Conservation (phyloP, 2,797 vertebrate species). For the Xerus rutilus region DNA sequence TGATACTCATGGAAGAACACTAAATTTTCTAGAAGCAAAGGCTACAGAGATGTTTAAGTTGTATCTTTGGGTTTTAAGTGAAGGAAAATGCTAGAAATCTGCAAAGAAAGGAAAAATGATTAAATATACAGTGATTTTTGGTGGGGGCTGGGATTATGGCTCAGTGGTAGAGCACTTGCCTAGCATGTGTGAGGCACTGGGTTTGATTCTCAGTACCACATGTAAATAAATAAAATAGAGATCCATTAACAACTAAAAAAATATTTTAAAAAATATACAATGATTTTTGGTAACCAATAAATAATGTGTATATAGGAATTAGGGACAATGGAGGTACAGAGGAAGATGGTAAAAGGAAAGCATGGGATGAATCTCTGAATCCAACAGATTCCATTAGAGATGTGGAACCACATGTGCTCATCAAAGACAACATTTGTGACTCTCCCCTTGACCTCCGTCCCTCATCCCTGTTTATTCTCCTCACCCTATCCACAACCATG, state of each 20-base stretch:
- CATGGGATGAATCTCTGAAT: background rate
- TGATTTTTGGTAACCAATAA: background rate
- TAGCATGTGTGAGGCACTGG: no score
- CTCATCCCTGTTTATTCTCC: background rate
- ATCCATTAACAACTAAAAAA: background rate
- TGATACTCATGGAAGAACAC: background rate
- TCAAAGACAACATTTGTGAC: background rate
- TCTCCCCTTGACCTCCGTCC: no score
- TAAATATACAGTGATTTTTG: background rate
- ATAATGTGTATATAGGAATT: background rate
- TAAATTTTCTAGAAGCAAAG: slow-evolving; percentile 14
- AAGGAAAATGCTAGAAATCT: background rate
- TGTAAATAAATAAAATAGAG: no score
- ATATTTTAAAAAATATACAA: background rate
- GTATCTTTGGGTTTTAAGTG: background rate
- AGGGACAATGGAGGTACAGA: background rate
- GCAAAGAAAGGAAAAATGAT: background rate
- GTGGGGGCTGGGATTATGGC: background rate
- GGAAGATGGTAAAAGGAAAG: background rate
- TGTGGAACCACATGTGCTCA: background rate
- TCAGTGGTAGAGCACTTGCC: no score
- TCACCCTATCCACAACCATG: background rate
- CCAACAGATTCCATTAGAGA: background rate
- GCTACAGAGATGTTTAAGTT: background rate
- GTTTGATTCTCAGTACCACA: no score